Base-by-base conservation (phyloP, 2,797 vertebrate genomes). In the Nannoperca australis region DNA sequence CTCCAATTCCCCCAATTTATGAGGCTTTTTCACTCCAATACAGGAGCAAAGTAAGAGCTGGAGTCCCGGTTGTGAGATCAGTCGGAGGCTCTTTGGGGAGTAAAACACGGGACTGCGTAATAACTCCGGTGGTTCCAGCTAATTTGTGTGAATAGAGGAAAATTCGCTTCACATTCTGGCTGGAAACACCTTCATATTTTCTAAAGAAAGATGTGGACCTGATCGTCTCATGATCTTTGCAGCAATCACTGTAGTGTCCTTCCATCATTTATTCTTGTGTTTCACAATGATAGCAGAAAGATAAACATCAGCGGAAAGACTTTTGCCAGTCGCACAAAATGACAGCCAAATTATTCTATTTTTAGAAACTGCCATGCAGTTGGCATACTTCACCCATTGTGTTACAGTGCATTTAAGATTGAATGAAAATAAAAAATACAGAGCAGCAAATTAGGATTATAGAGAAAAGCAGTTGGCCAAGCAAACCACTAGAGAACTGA, bases 391-490 rank as follows among this genome's bases (percentile, higher is more conserved):
- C 32, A 63, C 17, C 55, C 60, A 75, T 76, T 82, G 80, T 76
- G 70, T 73, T 82, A 45, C 47, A 67, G 62, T 69, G 70, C 38
- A 79, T 82, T 82, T 50, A 53, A 45, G 64, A 85, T 85, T 81
- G 61, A 88, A 82, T 85, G 61, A 84, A 27, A 27, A 27, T 77
- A 83, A 75, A 90, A 38, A 84, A 87, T 62, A 72, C 78, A 51
- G 56, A 89, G 76, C 75, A 73, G 82, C 58, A 78, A 77, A 88
- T 86, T 76, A 81, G 78, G 85, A 87, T 78, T 85, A 85, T 85
- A 86, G 85, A 92, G 84, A 88, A 79, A 90, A 91, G 87, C 89
- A 88, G 86, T 89, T 81, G 85, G 92, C 81, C 40, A 63, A 82
- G 83, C 70, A 20, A 89, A 86, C 79, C 70, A 76, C 77, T 54